phyloP scores from a whole-genome alignment of 2,113 vertebrate species.

The Cervus canadensis region DNA sequence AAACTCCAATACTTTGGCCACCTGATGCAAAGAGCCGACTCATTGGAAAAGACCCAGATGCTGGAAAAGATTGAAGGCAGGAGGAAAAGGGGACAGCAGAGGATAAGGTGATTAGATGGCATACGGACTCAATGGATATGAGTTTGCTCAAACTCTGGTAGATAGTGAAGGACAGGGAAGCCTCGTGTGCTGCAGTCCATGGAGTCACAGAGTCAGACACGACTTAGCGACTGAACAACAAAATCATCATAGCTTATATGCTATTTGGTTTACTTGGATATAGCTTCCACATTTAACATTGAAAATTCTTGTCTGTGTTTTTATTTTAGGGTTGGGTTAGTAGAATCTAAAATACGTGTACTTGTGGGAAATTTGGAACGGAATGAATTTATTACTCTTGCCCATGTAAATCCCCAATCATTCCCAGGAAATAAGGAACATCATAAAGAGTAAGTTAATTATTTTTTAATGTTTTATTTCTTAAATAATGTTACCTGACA shows the following conservation, averaged over 20 bases:
- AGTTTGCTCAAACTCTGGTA: not conserved
- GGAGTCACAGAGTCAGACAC: not conserved
- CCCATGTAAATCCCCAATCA: slow-evolving; percentile 96
- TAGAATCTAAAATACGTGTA: slow-evolving; percentile 98
- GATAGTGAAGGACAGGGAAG: not conserved
- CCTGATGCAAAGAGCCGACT: not conserved
- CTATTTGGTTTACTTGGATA: slow-evolving; percentile 18
- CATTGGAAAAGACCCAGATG: not conserved
- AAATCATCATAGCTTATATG: not conserved
- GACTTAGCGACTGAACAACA: not conserved
- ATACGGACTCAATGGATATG: not conserved
- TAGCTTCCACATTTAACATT: slow-evolving; percentile 20
- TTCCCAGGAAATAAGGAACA: slow-evolving; percentile 91
- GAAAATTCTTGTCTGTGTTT: slow-evolving; percentile 12
- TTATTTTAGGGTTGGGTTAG: slow-evolving; percentile 91
- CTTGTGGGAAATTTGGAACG: slow-evolving; percentile 96
- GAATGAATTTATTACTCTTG: slow-evolving; percentile 96
- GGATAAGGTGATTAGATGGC: not conserved
- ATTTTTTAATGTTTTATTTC: not conserved
- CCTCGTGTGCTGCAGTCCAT: not conserved
- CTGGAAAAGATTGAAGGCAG: not conserved
- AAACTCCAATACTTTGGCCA: not conserved
- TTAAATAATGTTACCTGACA: slow-evolving; percentile 33
- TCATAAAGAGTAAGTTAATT: slow-evolving; percentile 87
- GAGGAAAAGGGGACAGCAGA: not conserved